Conservation (phyloP, 2,797 vertebrate genomes). For the Gorsachius magnificus region DNA sequence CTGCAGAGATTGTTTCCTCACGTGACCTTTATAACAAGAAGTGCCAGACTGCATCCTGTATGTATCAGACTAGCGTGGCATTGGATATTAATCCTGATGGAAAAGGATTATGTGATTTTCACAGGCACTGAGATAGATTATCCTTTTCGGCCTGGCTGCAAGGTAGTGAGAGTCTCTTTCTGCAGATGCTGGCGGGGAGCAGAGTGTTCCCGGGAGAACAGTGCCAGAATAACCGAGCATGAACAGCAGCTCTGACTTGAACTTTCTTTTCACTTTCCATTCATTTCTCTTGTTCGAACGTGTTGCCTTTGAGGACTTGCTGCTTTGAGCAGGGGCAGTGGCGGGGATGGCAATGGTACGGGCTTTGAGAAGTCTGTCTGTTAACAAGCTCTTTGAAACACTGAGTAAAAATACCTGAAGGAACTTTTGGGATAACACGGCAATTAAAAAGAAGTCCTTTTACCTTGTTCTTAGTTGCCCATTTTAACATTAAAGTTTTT, state of each 20-base stretch:
- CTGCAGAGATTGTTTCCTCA: background rate
- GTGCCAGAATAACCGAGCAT: background rate
- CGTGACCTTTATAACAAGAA: conserved; percentile 19
- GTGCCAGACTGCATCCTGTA: conserved; percentile 39
- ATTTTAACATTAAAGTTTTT: background rate
- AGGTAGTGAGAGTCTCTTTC: background rate
- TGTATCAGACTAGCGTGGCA: conserved; percentile 17
- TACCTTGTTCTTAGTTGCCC: background rate
- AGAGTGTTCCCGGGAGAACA: background rate
- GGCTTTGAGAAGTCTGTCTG: background rate
- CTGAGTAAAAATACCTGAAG: background rate
- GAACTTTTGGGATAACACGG: background rate
- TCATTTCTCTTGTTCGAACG: background rate
- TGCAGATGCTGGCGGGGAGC: background rate
- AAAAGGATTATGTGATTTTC: conserved; percentile 59
- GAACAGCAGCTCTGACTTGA: background rate
- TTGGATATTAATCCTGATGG: conserved; percentile 63
- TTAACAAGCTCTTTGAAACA: background rate
- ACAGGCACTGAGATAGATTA: conserved; percentile 38
- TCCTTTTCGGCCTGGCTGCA: background rate
- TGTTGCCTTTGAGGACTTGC: background rate
- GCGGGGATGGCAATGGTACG: background rate
- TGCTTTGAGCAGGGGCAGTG: background rate
- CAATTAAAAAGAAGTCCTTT: background rate
- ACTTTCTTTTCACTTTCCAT: background rate